These are phyloP conservation scores for Pao palembangensis DNA, from an alignment of 2,113 vertebrate species.

Conservation along the genomic window DNA sequence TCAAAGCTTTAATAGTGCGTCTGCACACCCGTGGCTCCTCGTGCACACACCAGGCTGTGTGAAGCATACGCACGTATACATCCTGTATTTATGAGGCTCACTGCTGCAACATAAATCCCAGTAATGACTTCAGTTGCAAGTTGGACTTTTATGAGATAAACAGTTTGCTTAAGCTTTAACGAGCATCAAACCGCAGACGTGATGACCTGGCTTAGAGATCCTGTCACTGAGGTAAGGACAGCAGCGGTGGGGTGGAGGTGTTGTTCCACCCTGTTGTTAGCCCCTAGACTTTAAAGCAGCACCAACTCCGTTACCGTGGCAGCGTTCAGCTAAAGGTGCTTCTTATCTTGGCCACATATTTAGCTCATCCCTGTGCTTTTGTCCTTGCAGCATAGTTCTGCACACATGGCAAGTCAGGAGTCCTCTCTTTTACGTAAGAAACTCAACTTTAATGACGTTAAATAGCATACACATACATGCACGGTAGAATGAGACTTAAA, in stretches of 20 bases:
- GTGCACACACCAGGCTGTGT: neutral
- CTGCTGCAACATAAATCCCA: slow-evolving; percentile 34
- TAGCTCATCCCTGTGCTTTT: slow-evolving; percentile 23
- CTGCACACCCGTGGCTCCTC: no score
- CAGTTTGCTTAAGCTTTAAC: slow-evolving; percentile 43
- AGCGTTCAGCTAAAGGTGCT: no score
- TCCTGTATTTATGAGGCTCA: slow-evolving; percentile 3
- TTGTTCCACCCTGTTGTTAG: no score
- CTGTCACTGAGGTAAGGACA: no score
- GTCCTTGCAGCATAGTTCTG: neutral
- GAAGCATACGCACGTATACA: neutral
- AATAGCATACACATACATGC: slow-evolving; percentile 63
- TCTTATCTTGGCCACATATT: neutral
- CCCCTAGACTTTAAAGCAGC: no score
- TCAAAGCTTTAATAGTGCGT: no score
- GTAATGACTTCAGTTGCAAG: slow-evolving; percentile 32
- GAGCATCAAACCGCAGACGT: neutral
- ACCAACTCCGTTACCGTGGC: no score
- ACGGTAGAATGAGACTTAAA: slow-evolving; percentile 63
- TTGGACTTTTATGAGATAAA: slow-evolving; percentile 36
- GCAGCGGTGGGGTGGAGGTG: no score
- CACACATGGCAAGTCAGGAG: neutral
- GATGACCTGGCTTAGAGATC: no score
- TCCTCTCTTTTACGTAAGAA: slow-evolving; percentile 33
- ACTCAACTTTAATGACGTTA: slow-evolving; percentile 52